These are phyloP conservation scores for Scartelaos histophorus DNA, from an alignment of 2,113 vertebrate species.

Conservation along the genomic window DNA sequence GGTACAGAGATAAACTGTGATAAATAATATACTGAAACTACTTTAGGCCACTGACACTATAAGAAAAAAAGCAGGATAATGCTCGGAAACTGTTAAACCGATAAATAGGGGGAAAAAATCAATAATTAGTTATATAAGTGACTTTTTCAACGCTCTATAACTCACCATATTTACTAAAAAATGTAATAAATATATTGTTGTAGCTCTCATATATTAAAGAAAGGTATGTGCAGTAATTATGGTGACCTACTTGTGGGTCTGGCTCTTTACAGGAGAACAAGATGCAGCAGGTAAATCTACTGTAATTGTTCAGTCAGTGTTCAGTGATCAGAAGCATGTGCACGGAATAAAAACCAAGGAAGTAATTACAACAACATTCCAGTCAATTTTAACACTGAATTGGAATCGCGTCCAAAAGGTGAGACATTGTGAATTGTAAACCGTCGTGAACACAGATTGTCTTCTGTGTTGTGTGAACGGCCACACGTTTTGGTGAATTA, in stretches of 20 bases:
- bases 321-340: slow-evolving; percentile 1
- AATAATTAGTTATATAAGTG: too few relatives aligned
- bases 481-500: background rate
- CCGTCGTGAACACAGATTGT: background rate
- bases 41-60: too few relatives aligned
- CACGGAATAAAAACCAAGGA: background rate
- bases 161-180: too few relatives aligned
- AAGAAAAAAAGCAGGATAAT: too few relatives aligned
- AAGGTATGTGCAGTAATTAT: too few relatives aligned
- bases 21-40: too few relatives aligned
- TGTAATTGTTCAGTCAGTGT: background rate
- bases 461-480: background rate
- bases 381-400: background rate
- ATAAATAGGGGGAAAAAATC: too few relatives aligned
- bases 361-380: background rate
- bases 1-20: too few relatives aligned
- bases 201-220: too few relatives aligned
- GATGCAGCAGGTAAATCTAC: slow-evolving; percentile 19
- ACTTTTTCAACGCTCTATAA: too few relatives aligned
- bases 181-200: too few relatives aligned
- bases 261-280: slow-evolving; percentile 17
- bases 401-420: background rate
- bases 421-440: background rate
- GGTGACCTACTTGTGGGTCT: slow-evolving; percentile 16
- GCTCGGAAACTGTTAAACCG: too few relatives aligned